These are phyloP conservation scores for Neostethus bicornis DNA, from an alignment of 2,797 vertebrate species.

Conservation along the genomic window DNA sequence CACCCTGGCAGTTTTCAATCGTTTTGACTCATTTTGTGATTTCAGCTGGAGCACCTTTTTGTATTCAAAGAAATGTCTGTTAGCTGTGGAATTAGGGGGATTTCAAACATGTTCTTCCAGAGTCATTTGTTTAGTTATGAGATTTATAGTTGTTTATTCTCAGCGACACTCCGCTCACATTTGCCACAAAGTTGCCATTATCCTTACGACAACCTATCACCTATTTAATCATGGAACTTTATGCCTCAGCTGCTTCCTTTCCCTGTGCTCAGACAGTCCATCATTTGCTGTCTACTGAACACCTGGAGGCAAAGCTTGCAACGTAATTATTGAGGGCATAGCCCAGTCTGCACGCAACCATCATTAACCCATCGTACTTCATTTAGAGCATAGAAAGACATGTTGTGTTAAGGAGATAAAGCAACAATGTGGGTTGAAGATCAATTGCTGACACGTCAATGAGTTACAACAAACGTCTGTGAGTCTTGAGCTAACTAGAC, in stretches of 20 bases:
- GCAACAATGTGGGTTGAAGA: slow-evolving; percentile 34
- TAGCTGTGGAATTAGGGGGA: neutral
- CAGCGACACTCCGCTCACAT: neutral
- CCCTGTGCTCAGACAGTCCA: slow-evolving; percentile 57
- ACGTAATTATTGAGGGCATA: slow-evolving; percentile 73
- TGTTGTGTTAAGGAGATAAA: slow-evolving; percentile 59
- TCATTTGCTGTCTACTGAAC: slow-evolving; percentile 77
- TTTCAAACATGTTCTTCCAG: neutral
- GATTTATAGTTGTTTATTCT: neutral
- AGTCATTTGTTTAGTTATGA: neutral
- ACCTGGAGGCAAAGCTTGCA: slow-evolving; percentile 74
- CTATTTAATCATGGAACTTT: neutral
- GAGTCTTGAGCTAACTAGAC: slow-evolving; percentile 65
- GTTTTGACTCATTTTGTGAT: neutral
- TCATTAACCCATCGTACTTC: slow-evolving; percentile 71
- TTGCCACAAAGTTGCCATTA: slow-evolving; percentile 14
- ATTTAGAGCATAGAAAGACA: slow-evolving; percentile 56
- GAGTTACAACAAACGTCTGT: slow-evolving; percentile 61
- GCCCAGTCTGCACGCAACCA: slow-evolving; percentile 76
- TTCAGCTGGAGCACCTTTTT: slow-evolving; percentile 11
- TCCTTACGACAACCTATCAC: slow-evolving; percentile 33
- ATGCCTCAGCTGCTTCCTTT: slow-evolving; percentile 35
- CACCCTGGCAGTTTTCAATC: neutral
- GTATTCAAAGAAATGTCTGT: neutral
- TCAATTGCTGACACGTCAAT: slow-evolving; percentile 61